phyloP scores from a whole-genome alignment of 2,113 vertebrate species.

The Rafetus swinhoei region DNA sequence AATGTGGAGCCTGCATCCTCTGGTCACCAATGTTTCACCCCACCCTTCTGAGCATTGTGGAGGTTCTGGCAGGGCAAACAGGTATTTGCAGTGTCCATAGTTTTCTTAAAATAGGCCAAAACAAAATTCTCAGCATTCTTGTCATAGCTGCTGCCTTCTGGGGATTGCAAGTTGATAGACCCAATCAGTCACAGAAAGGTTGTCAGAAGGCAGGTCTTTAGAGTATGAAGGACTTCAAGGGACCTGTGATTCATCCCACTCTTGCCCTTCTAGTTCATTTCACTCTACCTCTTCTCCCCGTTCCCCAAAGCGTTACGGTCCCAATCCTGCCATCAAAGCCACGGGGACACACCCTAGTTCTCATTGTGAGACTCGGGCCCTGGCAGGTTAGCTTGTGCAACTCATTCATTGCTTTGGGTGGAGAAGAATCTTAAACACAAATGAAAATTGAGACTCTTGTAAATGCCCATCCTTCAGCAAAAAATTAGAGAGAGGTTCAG shows the following conservation, averaged over 20 bases:
- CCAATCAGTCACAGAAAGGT: neutral
- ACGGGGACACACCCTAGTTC: neutral
- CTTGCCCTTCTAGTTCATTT: neutral
- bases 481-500: accelerated
- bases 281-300: neutral
- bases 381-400: neutral
- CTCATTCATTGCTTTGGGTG: accelerated
- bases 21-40: neutral
- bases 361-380: accelerated
- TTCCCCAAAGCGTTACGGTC: neutral
- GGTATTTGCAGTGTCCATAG: neutral
- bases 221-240: neutral
- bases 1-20: neutral
- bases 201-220: neutral
- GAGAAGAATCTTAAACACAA: neutral
- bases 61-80: neutral
- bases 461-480: neutral
- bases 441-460: neutral
- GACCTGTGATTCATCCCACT: neutral
- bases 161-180: neutral
- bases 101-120: neutral
- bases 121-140: neutral
- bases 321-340: accelerated
- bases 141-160: accelerated
- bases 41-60: neutral